Base-by-base conservation (phyloP, 2,797 vertebrate species). In the Cossypha niveicapilla region DNA sequence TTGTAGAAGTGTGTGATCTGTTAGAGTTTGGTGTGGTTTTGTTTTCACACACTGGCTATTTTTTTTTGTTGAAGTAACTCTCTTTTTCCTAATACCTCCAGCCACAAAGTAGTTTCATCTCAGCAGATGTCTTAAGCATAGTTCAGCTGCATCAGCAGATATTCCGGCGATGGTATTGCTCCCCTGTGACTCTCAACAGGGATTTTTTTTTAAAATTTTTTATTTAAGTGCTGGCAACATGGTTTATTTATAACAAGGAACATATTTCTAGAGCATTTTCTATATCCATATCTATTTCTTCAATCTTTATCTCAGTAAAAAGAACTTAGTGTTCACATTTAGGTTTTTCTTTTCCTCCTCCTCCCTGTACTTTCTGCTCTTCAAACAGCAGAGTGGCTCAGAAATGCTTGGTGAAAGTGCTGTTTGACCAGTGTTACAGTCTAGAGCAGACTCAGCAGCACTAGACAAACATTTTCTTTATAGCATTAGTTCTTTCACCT, bases 241-340 rank as follows among this genome's bases (percentile, higher is more conserved):
- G 71, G 88, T 97, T 96, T 97, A 96, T 96, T 96, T 97, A 96
- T 97, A 98, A 98, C 93, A 96, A 97, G 96, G 93, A 98, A 97
- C 93, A 96, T 95, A 97, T 96, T 97, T 97, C 93, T 96, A 96
- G 96, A 92, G 50, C 83, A 77, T 96, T 97, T 97, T 93, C 94
- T 96, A 86, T 39, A 32, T 94, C 81, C 86, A 63, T 97, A 96
- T 97, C 95, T 97, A 94, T 95, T 97, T 92, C 90, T 96, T 90
- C 92, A 93, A 96, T 97, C 95, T 97, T 96, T 96, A 94, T 97
- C 96, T 96, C 79, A 84, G 92, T 95, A 97, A 97, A 94, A 93
- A 96, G 93, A 93, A 96, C 56, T 63, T 65, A 57, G 62, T 44
- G 50, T 90, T 94, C 86, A 63, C 75, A 67, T 94, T 93, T 58